Base-by-base conservation (phyloP, 1,140 invertebrate genomes). In the Acyrthosiphon pisum region DNA sequence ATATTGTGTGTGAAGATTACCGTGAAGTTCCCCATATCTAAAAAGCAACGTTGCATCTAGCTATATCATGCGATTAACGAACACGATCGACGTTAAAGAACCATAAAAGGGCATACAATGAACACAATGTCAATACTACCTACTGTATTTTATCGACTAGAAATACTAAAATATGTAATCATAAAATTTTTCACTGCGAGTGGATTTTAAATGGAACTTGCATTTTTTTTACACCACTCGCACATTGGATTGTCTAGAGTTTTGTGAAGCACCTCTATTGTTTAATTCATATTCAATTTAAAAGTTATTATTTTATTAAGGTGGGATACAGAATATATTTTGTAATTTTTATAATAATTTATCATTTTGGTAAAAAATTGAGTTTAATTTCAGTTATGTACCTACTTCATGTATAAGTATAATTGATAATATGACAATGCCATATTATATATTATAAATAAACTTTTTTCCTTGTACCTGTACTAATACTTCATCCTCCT, bases 51-150 rank as follows among this genome's bases (percentile, higher is more conserved):
- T 91, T 76, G 68, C 60, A 91, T 81, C 7, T n/a, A 30, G 23
- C 60, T 81, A 81, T 91, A 91, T 37, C 23, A 60, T 90, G 89
- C 50, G 89, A 44, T 60, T 90, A 30, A 90, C 89, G 89, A 90
- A 90, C 53, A 44, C 22, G 22, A 88, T 48, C 37, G 8, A 88
- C 30, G 86, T 35, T 88, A 88, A 88, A 88, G 44, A 87, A 88
- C 23, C 23, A 41, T 84, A 44, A 84, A 44, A 41, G 20, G 26
- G 37, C 37, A 84, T 44, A 84, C 20, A 84, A 84, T 84, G 41
- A 84, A 44, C 83, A 84, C 23, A 84, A 44, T 84, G 37, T 84
- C 37, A 44, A 84, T 84, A 84, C 83, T 44, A 30, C 7, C 8
- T 84, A 44, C 83, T 41, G 11, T 26, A 26, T 84, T 84, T 44